Conservation (phyloP, 2,113 vertebrate genomes). For the Chauna torquata region DNA sequence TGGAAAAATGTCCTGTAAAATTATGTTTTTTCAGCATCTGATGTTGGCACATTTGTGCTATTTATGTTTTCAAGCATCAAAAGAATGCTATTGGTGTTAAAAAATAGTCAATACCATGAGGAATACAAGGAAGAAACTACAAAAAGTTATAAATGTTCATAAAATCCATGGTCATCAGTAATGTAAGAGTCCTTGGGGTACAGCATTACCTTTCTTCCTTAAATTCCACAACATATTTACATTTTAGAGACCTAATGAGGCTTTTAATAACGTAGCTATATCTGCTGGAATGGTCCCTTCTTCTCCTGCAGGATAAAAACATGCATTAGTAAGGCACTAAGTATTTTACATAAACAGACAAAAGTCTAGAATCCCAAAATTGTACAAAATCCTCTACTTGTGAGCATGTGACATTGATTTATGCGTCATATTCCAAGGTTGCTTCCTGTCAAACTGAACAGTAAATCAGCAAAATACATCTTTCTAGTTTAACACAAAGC, state of each 20-base stretch:
- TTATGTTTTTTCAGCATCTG: slow-evolving; percentile 60
- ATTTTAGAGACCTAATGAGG: slow-evolving; percentile 90
- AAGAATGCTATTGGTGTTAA: slow-evolving; percentile 69
- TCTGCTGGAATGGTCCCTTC: slow-evolving; percentile 89
- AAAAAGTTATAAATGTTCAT: slow-evolving; percentile 78
- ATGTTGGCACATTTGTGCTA: slow-evolving; percentile 57
- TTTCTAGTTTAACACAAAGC: not conserved
- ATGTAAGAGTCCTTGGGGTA: slow-evolving; percentile 65
- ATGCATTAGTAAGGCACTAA: not conserved
- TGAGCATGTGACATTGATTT: not conserved
- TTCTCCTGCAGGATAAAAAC: slow-evolving; percentile 75
- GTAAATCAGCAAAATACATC: not conserved
- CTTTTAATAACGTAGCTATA: slow-evolving; percentile 93
- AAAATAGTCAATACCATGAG: slow-evolving; percentile 67
- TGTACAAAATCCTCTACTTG: not conserved
- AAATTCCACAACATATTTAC: not conserved
- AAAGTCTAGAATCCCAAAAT: not conserved
- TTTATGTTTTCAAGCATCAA: slow-evolving; percentile 45
- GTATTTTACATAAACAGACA: not conserved
- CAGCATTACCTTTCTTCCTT: slow-evolving; percentile 42
- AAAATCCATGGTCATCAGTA: slow-evolving; percentile 65
- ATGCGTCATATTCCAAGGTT: not conserved
- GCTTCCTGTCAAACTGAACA: not conserved
- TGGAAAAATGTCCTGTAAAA: slow-evolving; percentile 74
- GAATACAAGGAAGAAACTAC: slow-evolving; percentile 67